Conservation (phyloP, 2,888 invertebrate species). For the Hylaea fasciaria region DNA sequence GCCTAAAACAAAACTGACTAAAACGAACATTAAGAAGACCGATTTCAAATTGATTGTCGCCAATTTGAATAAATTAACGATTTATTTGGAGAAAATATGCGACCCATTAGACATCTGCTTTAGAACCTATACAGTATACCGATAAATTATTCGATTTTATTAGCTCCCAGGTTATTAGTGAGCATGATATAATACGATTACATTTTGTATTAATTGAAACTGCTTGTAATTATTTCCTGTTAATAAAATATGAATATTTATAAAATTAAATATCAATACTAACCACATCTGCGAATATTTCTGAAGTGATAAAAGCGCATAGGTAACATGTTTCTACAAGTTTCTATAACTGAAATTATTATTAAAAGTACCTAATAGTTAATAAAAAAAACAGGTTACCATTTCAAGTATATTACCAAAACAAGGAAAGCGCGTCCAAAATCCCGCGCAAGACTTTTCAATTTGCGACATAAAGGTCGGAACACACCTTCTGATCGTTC, state of each 20-base stretch:
- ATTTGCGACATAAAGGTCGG: conserved; percentile 62
- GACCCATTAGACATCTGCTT: conserved; percentile 41
- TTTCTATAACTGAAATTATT: no score
- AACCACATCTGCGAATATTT: no score
- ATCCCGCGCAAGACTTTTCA: conserved; percentile 45
- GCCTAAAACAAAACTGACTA: conserved; percentile 35
- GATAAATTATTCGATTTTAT: conserved; percentile 39
- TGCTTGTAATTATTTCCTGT: conserved; percentile 17
- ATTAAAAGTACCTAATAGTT: no score
- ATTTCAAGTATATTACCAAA: conserved; percentile 27
- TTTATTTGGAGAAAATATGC: conserved; percentile 51
- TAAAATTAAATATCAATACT: no score
- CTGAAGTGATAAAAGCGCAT: no score
- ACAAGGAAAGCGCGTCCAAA: conserved; percentile 29
- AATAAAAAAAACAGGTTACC: neutral
- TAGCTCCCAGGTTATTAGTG: conserved; percentile 16
- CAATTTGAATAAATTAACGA: conserved; percentile 74
- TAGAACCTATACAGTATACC: conserved; percentile 13
- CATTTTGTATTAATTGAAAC: conserved; percentile 8
- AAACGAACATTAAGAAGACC: conserved; percentile 52
- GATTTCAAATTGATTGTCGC: conserved; percentile 52
- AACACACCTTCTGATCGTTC: conserved; percentile 66
- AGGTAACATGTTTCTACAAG: no score
- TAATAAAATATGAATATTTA: neutral
- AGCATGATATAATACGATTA: conserved; percentile 15